These are phyloP conservation scores for Ochropleura leucogaster DNA, from an alignment of 2,888 invertebrate species.

Conservation along the genomic window DNA sequence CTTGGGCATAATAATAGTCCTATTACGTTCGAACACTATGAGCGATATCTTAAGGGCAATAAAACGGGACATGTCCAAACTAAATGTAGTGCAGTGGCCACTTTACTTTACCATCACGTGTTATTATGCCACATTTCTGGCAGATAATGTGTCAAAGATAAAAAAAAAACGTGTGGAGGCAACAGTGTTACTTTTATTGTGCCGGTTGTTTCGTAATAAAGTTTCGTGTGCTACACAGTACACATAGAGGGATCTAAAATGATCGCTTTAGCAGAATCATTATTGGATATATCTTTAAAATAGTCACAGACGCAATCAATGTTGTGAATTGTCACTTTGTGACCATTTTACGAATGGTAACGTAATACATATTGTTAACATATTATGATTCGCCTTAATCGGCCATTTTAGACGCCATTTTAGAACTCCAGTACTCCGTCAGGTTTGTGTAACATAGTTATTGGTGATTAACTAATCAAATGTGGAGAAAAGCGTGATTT, in stretches of 20 bases:
- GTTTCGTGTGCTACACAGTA: background rate
- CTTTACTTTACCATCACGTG: slow-evolving; percentile 23
- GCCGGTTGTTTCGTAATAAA: slow-evolving; percentile 12
- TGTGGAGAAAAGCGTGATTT: background rate
- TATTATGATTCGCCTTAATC: too few species aligned
- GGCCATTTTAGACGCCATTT: too few species aligned
- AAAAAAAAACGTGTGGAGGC: slow-evolving; percentile 31
- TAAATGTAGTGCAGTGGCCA: background rate
- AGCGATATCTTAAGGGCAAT: slow-evolving; percentile 34
- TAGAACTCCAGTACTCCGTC: background rate
- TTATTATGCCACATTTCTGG: slow-evolving; percentile 21
- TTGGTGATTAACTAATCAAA: background rate
- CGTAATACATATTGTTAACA: too few species aligned
- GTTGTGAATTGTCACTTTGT: too few species aligned
- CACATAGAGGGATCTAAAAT: too few species aligned
- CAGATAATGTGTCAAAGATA: slow-evolving; percentile 42
- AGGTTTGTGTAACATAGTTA: background rate
- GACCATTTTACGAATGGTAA: too few species aligned
- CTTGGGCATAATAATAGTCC: slow-evolving; percentile 12
- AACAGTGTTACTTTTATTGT: slow-evolving; percentile 19
- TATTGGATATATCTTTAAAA: too few species aligned
- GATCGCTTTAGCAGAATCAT: too few species aligned
- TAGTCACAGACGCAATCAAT: too few species aligned
- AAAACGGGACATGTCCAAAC: slow-evolving; percentile 36
- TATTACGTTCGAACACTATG: slow-evolving; percentile 21